phyloP scores from a whole-genome alignment of 1,140 invertebrate genomes.

The Hydropsyche tenuis region DNA sequence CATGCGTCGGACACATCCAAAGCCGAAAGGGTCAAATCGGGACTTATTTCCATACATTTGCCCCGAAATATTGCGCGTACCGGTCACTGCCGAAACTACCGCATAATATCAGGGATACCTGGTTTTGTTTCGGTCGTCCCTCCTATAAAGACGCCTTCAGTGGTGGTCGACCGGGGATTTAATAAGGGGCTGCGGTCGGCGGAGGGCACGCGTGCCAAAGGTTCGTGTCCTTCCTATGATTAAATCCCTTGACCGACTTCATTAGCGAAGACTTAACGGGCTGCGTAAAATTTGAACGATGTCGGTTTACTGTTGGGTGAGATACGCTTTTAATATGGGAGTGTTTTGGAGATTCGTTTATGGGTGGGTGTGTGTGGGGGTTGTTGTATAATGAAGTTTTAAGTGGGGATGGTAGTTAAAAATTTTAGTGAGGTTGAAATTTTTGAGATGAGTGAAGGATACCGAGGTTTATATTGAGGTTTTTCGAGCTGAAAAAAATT shows the following conservation, averaged over 20 bases:
- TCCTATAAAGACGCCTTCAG: neutral
- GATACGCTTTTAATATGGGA: too few relatives aligned
- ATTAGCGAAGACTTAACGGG: constrained; percentile 17
- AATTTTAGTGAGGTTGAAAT: too few relatives aligned
- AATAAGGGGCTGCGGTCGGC: neutral
- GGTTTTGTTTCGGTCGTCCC: too few relatives aligned
- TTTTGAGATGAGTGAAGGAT: too few relatives aligned
- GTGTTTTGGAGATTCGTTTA: too few relatives aligned
- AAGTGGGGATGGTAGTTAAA: too few relatives aligned
- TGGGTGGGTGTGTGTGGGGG: too few relatives aligned
- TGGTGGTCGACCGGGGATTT: neutral
- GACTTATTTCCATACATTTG: constrained; percentile 23
- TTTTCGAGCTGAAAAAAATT: too few relatives aligned
- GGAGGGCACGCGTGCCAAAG: neutral
- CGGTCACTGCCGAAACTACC: neutral
- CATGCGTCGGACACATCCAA: neutral
- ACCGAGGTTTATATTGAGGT: too few relatives aligned
- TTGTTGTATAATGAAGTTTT: too few relatives aligned
- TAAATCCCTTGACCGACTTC: constrained; percentile 21
- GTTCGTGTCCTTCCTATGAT: constrained; percentile 5
- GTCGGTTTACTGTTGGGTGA: neutral
- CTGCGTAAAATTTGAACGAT: constrained; percentile 1
- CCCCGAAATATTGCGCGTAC: neutral
- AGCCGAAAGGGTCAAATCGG: constrained; percentile 23
- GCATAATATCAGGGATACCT: too few relatives aligned